A percentile compares a stretch with the other conserved stretches of the same genome.
phyloP scores from a whole-genome alignment of 2,113 vertebrate genomes.

The Patagioenas fasciata region DNA sequence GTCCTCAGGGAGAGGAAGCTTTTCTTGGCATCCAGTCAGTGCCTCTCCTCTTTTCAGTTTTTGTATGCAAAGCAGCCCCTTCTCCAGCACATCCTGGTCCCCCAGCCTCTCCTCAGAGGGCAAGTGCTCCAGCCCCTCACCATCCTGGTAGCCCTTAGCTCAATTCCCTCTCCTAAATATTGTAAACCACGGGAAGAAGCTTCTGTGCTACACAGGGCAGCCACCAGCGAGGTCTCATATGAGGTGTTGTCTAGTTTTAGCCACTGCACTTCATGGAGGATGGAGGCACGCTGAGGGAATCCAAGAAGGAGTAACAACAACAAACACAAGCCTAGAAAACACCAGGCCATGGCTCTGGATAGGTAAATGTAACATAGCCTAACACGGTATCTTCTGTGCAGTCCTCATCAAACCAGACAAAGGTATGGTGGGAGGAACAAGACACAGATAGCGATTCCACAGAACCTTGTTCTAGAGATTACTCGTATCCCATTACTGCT shows the following conservation, averaged over 20 bases:
- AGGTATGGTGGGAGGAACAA: background rate
- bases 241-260: fast-evolving
- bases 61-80: background rate
- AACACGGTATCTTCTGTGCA: background rate
- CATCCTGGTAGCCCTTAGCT: background rate
- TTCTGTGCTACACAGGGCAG: background rate
- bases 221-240: background rate
- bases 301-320: background rate
- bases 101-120: background rate
- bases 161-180: background rate
- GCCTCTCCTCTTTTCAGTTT: background rate
- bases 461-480: background rate
- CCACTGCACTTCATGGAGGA: background rate
- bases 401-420: background rate
- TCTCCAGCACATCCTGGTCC: background rate
- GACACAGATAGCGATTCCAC: background rate
- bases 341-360: background rate
- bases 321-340: background rate
- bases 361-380: background rate
- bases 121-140: background rate
- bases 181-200: background rate
- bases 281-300: background rate
- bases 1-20: background rate
- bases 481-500: background rate
- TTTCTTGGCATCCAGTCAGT: background rate